Conservation (phyloP, 1,140 invertebrate species). For the Heliconius himera region DNA sequence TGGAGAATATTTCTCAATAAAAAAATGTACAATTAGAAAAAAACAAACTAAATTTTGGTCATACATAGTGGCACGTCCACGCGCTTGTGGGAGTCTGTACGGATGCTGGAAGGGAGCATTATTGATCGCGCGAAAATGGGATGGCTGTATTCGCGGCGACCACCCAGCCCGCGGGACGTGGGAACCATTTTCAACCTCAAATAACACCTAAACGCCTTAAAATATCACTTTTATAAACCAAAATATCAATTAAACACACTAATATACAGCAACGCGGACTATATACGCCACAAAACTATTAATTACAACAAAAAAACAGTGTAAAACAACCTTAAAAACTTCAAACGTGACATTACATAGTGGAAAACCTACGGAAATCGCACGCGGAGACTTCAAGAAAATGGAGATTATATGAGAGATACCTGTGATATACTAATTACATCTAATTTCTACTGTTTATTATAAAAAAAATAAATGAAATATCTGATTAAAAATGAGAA, state of each 20-base stretch:
- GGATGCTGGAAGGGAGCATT: slow-evolving; percentile 82
- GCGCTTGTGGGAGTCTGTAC: slow-evolving; percentile 61
- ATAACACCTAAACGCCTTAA: slow-evolving; percentile 68
- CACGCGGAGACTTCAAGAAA: not conserved
- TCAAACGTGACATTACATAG: slow-evolving; percentile 53
- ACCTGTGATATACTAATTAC: slow-evolving; percentile 1
- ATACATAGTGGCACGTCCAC: slow-evolving; percentile 8
- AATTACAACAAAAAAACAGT: slow-evolving; percentile 33
- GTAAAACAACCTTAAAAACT: slow-evolving; percentile 44
- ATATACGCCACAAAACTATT: slow-evolving; percentile 37
- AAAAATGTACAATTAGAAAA: not conserved
- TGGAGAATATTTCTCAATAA: no score
- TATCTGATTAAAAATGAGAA: not conserved
- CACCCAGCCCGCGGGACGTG: slow-evolving; percentile 76
- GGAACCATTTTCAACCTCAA: slow-evolving; percentile 67
- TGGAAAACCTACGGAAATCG: slow-evolving; percentile 48
- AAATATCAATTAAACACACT: slow-evolving; percentile 51
- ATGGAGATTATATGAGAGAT: slow-evolving; percentile 12
- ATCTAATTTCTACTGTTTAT: no score
- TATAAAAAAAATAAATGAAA: no score
- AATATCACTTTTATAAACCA: slow-evolving; percentile 57
- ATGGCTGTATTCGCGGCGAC: slow-evolving; percentile 77
- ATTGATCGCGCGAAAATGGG: slow-evolving; percentile 82
- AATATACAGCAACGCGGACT: slow-evolving; percentile 28
- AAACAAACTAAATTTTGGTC: not conserved